These are phyloP conservation scores for Hydractinia symbiolongicarpus DNA, from an alignment of 30 jellyfish, hydroid and myxozoan species.

Conservation along the genomic window DNA sequence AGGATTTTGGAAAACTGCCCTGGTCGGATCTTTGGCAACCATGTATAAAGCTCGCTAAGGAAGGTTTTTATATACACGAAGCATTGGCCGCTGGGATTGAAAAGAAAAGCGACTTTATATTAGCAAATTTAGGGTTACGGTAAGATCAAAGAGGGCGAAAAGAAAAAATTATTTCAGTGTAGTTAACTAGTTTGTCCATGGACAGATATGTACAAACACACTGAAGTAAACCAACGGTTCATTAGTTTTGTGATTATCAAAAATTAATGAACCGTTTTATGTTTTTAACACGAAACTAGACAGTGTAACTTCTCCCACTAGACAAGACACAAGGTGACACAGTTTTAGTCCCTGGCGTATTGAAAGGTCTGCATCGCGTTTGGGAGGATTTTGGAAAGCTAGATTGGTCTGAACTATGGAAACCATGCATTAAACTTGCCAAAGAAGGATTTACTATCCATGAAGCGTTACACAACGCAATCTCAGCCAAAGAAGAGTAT, in stretches of 20 bases:
- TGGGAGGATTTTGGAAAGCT: conserved; percentile 87
- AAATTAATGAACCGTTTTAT: no score
- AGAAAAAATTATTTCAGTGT: no score
- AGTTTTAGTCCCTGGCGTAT: conserved; percentile 96
- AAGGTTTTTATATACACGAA: conserved; percentile 91
- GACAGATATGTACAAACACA: no score
- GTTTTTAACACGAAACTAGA: no score
- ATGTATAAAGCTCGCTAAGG: conserved; percentile 80
- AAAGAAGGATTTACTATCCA: conserved; percentile 77
- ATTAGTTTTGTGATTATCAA: no score
- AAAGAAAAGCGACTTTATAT: conserved; percentile 85
- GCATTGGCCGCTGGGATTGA: conserved; percentile 91
- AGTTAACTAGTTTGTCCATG: no score
- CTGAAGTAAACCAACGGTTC: no score
- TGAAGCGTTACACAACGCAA: conserved; percentile 80
- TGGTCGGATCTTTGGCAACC: conserved; percentile 94
- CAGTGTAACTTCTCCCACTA: background rate
- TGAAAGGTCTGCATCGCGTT: conserved; percentile 87
- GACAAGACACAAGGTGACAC: conserved; percentile 99
- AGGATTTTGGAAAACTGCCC: conserved; percentile 81
- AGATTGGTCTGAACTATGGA: conserved; percentile 80
- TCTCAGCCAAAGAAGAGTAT: conserved; percentile 74
- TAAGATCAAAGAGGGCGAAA: background rate
- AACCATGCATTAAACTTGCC: conserved; percentile 85
- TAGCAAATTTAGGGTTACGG: conserved; percentile 94